Evolutionary conservation across 2,888 invertebrate species (phyloP), one percentile per base, ranked within the genome.

Genomic region (Melanargia galathea): DNA sequence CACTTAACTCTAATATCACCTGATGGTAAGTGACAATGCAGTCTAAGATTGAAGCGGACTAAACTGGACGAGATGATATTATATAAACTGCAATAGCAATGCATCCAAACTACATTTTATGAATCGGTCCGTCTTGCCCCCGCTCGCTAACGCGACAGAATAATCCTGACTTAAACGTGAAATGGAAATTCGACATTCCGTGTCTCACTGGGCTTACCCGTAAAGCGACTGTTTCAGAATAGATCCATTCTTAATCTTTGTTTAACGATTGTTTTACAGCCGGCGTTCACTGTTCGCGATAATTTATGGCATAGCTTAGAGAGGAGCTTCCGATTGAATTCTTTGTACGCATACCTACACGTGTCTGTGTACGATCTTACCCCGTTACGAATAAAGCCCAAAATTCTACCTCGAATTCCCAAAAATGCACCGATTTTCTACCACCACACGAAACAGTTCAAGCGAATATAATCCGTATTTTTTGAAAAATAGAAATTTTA

Each of bases 241-340:
- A 71, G 70, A 74, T 71, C 73, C 75, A 73, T 72, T 77, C 76
- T 78, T 80, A 83, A 84, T 83, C 81, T 79, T 66, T 69, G 70
- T 82, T 85, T 86, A 83, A 86, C 83, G 84, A 83, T 82, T 79
- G 78, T 84, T 87, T 83, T 83, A 87, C 79, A 75, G 74, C 75
- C 73, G 71, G 68, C 75, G 74, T 75, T 76, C 80, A 78, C 75
- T 81, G 78, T 70, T 71, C 67, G 70, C 66, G 68, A 75, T 83
- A 89, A 87, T 86, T 86, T 87, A 86, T 83, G 77, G 73, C 82
- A 63, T 63, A 75, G 75, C 81, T 84, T 80, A 77, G 77, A 64
- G 76, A 63, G 68, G 66, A 71, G 79, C 82, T 82, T 79, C 81
- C 79, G 80, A 72, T 71, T 71, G 70, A 71, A 68, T 72, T 68